Base-by-base conservation (phyloP, 2,797 vertebrate genomes). In the Eurystomus glaucurus region DNA sequence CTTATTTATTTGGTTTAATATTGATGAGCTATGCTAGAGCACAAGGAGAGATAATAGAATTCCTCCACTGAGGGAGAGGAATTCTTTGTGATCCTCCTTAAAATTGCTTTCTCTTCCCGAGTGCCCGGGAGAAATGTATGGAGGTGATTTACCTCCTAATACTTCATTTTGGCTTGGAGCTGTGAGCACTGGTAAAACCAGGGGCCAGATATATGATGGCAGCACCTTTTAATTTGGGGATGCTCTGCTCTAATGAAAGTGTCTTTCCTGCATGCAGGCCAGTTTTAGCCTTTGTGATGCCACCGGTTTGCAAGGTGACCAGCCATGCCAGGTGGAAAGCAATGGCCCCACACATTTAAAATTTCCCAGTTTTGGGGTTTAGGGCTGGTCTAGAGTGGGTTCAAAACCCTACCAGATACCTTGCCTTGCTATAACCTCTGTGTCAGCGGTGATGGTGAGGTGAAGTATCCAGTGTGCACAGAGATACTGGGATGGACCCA, bases 1-100 rank as follows among this genome's bases (percentile, higher is more conserved):
- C 74, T 66, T 58, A 51, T 85, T 90, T 88, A 45, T 86, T 88
- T 78, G 9, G 22, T 68, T 94, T 88, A 58, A 93, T 86, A 89
- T 18, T 51, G 81, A 65, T 2, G 7, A 72, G 16, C 29, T 78
- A 26, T 41, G 50, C 48, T 75, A 61, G 62, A 94, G 62, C 54
- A 60, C 23, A 39, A 60, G 33, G 54, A 23, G 14, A 82, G 66
- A 50, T 37, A 79, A 85, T 11, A 76, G 70, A 85, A 81, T 76
- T 81, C 41, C 22, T 10, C 5, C 9, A 21, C 0, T 4, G 28
- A 93, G 72, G 45, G 33, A 70, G 33, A 62, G 21, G 26, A 89
- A 76, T 76, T 93, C 62, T 46, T 77, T 55, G 26, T 22, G 21
- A 70, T 69, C 33, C 37, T 89, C 54, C 55, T 35, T 93, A 62